phyloP scores from a whole-genome alignment of 2,113 vertebrate genomes.

The Phocoena phocoena region DNA sequence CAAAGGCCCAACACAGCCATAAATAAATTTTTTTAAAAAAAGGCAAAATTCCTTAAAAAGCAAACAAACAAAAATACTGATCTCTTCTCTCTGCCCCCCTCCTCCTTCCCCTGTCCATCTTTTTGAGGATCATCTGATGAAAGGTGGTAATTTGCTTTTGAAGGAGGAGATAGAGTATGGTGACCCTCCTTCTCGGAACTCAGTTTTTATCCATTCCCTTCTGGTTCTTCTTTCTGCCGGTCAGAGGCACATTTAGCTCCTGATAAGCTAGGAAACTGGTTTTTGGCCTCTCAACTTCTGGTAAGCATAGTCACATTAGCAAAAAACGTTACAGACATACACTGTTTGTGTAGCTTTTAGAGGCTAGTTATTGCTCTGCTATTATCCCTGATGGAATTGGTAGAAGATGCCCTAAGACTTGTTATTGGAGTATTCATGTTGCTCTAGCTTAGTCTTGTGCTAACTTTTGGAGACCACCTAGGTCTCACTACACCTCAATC shows the following conservation, averaged over 20 bases:
- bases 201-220: background rate
- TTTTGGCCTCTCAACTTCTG: background rate
- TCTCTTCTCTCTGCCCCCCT: rapidly evolving
- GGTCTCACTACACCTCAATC: background rate
- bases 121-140: background rate
- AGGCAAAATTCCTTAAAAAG: too few relatives aligned
- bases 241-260: background rate
- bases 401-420: background rate
- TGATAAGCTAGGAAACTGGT: background rate
- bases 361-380: background rate
- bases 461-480: background rate
- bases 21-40: too few relatives aligned
- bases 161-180: background rate
- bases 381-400: background rate
- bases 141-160: background rate
- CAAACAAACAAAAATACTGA: too few relatives aligned
- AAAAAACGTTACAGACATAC: background rate
- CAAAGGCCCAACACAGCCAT: too few relatives aligned
- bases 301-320: background rate
- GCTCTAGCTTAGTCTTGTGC: background rate
- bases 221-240: background rate
- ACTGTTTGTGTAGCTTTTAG: background rate
- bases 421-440: background rate
- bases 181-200: background rate
- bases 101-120: background rate